Percentiles rank a stretch among this genome's conserved stretches.
Evolutionary conservation across 2,113 vertebrate species (phyloP).

Genomic region (Otus sunia): DNA sequence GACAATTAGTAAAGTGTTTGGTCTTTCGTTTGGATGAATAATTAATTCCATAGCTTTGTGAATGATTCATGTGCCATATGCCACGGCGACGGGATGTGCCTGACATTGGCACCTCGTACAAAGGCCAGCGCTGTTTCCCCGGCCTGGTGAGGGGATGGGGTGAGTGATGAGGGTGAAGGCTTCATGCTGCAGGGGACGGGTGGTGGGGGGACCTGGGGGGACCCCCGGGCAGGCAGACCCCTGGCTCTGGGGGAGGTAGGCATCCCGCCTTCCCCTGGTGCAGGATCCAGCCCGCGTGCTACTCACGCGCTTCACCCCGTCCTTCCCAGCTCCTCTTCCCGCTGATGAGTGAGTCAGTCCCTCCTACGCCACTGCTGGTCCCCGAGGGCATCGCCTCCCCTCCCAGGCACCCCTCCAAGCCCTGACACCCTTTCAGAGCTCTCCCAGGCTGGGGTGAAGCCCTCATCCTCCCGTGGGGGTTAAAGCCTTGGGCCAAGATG

Average conservation of each 20-base stretch:
- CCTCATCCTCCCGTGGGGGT: accelerated
- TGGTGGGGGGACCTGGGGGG: not conserved
- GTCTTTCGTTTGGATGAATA: slow-evolving; percentile 85
- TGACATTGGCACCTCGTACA: not conserved
- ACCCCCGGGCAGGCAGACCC: not conserved
- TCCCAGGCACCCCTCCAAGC: not conserved
- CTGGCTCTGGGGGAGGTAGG: not conserved
- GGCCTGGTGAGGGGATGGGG: not conserved
- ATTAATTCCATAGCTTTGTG: slow-evolving; percentile 81
- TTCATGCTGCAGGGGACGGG: accelerated
- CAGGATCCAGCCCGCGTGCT: accelerated
- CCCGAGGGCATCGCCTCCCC: not conserved
- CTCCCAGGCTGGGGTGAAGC: not conserved
- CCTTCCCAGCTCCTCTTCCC: not conserved
- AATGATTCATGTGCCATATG: slow-evolving; percentile 90
- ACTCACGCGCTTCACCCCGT: not conserved
- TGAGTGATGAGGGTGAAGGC: not conserved
- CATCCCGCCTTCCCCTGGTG: accelerated
- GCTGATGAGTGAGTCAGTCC: not conserved
- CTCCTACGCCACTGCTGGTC: not conserved
- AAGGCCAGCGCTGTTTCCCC: not conserved
- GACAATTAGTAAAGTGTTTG: slow-evolving; percentile 83
- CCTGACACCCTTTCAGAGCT: not conserved
- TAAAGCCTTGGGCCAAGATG: not conserved
- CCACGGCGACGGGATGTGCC: slow-evolving; percentile 14